A percentile compares a stretch with the other conserved stretches of the same genome.
Conservation (phyloP, 2,888 invertebrate species). For the Branchipolynoe longqiensis region DNA sequence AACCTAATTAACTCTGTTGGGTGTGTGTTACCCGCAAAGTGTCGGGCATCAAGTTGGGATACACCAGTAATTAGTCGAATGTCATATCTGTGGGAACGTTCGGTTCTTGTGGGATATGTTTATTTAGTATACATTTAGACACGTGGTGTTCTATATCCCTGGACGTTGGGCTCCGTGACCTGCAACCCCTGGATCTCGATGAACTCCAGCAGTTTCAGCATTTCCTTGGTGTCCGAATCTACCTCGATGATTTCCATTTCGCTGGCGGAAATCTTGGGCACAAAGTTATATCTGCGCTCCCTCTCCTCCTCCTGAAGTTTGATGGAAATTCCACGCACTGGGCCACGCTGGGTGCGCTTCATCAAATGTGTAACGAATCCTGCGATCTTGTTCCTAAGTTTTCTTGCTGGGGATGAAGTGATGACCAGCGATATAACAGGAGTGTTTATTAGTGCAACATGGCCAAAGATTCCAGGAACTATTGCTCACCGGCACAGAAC, state of each 20-base stretch:
- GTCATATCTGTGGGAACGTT: no score
- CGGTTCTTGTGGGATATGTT: constrained; percentile 36
- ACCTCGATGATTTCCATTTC: constrained; percentile 96
- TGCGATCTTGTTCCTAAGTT: no score
- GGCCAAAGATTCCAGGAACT: no score
- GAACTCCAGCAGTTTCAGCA: constrained; percentile 98
- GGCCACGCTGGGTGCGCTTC: constrained; percentile 98
- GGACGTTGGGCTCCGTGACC: constrained; percentile 88
- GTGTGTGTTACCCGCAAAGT: no score
- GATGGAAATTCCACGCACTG: constrained; percentile 99
- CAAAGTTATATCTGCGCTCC: constrained; percentile 99
- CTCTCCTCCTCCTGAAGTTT: constrained; percentile 99
- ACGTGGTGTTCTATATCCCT: constrained; percentile 64
- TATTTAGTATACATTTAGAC: constrained; percentile 26
- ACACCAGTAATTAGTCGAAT: no score
- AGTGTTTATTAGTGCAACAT: no score
- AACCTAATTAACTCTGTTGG: no score
- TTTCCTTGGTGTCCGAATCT: constrained; percentile 98
- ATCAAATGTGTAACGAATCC: constrained; percentile 99
- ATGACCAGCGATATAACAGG: no score
- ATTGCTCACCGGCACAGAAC: no score
- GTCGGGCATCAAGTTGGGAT: no score
- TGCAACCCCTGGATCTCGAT: constrained; percentile 95
- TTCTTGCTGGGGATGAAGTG: no score
- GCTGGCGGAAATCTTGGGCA: constrained; percentile 96